A percentile compares a stretch with the other conserved stretches of the same genome.
Conservation (phyloP, 2,797 vertebrate species). For the Siniperca obscura region DNA sequence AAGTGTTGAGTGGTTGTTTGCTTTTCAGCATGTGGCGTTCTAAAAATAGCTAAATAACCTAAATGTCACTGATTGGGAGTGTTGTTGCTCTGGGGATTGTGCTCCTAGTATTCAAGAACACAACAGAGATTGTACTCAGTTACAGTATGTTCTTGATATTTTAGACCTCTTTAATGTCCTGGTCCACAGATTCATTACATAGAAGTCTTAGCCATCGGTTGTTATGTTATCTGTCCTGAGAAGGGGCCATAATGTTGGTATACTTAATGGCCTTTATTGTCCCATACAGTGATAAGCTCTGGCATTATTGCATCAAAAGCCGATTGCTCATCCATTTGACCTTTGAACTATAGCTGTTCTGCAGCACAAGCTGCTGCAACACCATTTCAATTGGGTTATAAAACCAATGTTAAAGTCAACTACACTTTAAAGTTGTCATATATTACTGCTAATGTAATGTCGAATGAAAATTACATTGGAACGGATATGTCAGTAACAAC, state of each 20-base stretch:
- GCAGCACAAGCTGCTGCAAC: not conserved
- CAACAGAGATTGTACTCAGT: not conserved
- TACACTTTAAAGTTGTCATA: no score
- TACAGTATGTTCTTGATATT: not conserved
- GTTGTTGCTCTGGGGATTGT: conserved; percentile 13
- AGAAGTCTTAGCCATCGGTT: not conserved
- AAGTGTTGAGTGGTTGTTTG: not conserved
- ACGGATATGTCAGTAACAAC: no score
- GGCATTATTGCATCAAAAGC: conserved; percentile 7
- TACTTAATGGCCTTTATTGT: conserved; percentile 1
- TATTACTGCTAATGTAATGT: no score
- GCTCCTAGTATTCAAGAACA: conserved; percentile 2
- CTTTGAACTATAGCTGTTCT: conserved; percentile 28
- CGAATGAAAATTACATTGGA: not conserved
- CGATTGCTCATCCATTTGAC: not conserved
- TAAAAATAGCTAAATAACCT: conserved; percentile 40
- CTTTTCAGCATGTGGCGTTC: not conserved
- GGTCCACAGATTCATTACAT: not conserved
- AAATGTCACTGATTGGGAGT: conserved; percentile 31
- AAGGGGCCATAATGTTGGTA: not conserved
- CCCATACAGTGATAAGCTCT: conserved; percentile 4
- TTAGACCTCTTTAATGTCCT: not conserved
- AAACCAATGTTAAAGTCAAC: no score
- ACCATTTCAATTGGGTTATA: not conserved
- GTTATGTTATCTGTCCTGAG: conserved; percentile 10